phyloP scores from a whole-genome alignment of 1,140 invertebrate genomes.

The Solen grandis region DNA sequence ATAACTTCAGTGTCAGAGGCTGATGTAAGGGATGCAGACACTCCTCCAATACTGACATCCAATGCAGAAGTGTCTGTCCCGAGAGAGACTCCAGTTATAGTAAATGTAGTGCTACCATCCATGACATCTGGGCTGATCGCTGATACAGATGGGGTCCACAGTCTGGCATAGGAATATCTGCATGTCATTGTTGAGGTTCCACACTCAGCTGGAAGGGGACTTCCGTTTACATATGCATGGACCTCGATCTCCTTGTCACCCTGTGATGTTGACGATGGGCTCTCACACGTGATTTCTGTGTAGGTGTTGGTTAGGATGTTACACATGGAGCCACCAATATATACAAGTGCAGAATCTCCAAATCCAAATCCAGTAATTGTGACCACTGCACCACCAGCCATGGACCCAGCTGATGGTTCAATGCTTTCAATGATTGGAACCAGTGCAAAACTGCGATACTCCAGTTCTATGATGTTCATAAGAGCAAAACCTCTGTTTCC shows the following conservation, averaged over 20 bases:
- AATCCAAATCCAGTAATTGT: slow-evolving; percentile 63
- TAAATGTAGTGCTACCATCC: slow-evolving; percentile 2
- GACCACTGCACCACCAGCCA: slow-evolving; percentile 59
- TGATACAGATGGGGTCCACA: slow-evolving; percentile 31
- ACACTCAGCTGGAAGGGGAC: slow-evolving; percentile 23
- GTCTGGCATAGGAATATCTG: slow-evolving; percentile 9
- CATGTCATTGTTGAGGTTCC: slow-evolving; percentile 24
- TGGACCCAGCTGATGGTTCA: slow-evolving; percentile 59
- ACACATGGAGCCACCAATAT: slow-evolving; percentile 30
- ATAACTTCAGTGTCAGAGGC: slow-evolving; percentile 45
- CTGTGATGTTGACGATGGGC: slow-evolving; percentile 12
- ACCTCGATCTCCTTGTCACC: slow-evolving; percentile 9
- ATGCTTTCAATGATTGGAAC: slow-evolving; percentile 59
- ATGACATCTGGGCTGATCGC: slow-evolving; percentile 20
- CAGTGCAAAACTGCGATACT: slow-evolving; percentile 49
- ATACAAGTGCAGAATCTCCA: slow-evolving; percentile 34
- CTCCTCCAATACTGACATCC: slow-evolving; percentile 53
- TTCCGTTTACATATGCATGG: slow-evolving; percentile 9
- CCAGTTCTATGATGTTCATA: slow-evolving; percentile 32
- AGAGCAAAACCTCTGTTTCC: slow-evolving; percentile 67
- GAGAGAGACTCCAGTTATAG: slow-evolving; percentile 26
- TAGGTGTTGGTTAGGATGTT: slow-evolving; percentile 11
- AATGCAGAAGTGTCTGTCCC: slow-evolving; percentile 23
- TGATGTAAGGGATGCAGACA: slow-evolving; percentile 29
- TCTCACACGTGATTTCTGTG: slow-evolving; percentile 50